Evolutionary conservation across 2,888 invertebrate species (phyloP), one percentile per base, ranked within the genome.

Genomic region (Mimas tiliae): DNA sequence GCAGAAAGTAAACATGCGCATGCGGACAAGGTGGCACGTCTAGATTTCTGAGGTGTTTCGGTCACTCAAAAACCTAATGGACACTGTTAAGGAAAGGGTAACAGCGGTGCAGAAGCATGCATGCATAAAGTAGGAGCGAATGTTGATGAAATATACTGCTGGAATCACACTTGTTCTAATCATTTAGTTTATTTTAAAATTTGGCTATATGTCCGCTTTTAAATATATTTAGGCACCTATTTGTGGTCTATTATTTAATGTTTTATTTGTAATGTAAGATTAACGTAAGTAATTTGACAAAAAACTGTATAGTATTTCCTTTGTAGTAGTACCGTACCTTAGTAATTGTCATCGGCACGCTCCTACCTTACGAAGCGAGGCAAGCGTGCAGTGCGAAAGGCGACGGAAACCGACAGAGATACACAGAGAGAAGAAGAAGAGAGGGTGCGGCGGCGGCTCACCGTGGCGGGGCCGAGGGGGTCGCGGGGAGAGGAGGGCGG

Each of bases 401-500:
- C 91, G 89, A 89, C 87, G 90, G 88, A 88, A 82, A 87, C 88
- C 86, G 89, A 89, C 83, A 89, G 87, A 90, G 86, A 91, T 86
- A 92, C 89, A 90, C 83, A 89, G 85, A 90, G 84, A 87, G 85
- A 86, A 84, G 83, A 82, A 81, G 86, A 84, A 85, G 83, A 84
- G 84, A 85, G 85, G 90, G 91, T 87, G 90, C 87, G 87, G 89
- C 88, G 90, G 86, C 89, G 90, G 90, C 91, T 91, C 93, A 93
- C 93, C 93, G 84, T 91, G 89, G 85, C 90, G 93, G 88, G 88
- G 90, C 86, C 87, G 89, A 86, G 91, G 86, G 91, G 91, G 90
- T 78, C 92, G 91, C 89, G 92, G 93, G 90, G 92, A 93, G 88
- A 91, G 93, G 83, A 94, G 93, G 80, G 93, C 94, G 75, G 90